Evolutionary conservation across 1,140 invertebrate species (phyloP), one percentile per base, ranked within the genome.

Genomic region (Radopholus similis): DNA sequence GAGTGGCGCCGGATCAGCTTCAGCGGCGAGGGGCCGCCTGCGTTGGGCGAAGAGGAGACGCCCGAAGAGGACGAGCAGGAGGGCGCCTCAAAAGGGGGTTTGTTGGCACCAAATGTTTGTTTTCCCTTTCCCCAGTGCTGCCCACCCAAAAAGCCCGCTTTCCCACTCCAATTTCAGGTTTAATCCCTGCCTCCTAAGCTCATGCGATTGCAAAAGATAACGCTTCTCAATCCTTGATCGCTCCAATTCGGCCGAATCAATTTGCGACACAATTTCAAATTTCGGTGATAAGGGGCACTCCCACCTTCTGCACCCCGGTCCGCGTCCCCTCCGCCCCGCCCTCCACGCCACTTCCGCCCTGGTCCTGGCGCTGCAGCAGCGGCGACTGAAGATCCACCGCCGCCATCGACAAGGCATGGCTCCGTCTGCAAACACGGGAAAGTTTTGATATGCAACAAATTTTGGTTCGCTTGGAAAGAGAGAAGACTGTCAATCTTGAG

Each of bases 1-100:
- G 72, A 73, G 62, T 73, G 72, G 26, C 72, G 72, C 11, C 72
- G 73, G 34, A 64, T 15, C 18, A 73, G 26, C 51, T 55, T n/a
- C 1, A 34, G 72, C 15, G 58, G 28, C 18, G 26, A 49, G 8
- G 26, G 44, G 6, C 44, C 9, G 26, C n/a, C n/a, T 21, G 8
- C 26, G n/a, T 49, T 49, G 9, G 58, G 58, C 9, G 59, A 62
- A 6, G 59, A 62, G 34, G 59, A 62, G 28, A 62, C 59, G 49
- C 59, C 59, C 21, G 59, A 62, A 1, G 59, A 62, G 15, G 59
- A 62, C 47, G 59, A 42, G 26, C 30, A n/a, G 21, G 47, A 60
- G 18, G 28, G 11, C 28, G 32, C 35, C 40, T 47, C 35, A n/a
- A n/a, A 21, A n/a, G 30, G 30, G 35, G n/a, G n/a, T 53, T 13